A percentile compares a stretch with the other conserved stretches of the same genome.
Conservation (phyloP, 2,113 vertebrate species). For the Parus major region DNA sequence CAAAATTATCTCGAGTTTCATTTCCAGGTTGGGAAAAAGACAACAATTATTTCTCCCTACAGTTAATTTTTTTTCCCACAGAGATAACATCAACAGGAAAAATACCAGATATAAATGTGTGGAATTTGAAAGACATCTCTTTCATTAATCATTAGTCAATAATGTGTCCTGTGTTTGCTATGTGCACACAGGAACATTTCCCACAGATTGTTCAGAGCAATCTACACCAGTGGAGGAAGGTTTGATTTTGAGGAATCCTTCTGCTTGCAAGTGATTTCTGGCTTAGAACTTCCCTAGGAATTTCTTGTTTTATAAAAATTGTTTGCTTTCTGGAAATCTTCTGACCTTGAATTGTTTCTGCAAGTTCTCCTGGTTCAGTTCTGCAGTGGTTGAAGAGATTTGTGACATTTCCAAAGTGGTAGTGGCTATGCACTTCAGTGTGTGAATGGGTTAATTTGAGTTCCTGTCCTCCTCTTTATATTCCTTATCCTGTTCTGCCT, state of each 20-base stretch:
- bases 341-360: not conserved
- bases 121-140: not conserved
- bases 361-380: not conserved
- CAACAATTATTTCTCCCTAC: not conserved
- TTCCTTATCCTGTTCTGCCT: not conserved
- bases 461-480: not conserved
- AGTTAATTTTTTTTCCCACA: not conserved
- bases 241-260: not conserved
- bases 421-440: not conserved
- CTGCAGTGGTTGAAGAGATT: not conserved
- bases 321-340: not conserved
- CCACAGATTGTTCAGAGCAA: not conserved
- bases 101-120: not conserved
- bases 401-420: not conserved
- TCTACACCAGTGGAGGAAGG: not conserved
- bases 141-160: not conserved
- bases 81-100: not conserved
- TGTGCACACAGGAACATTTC: not conserved
- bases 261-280: not conserved
- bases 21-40: not conserved
- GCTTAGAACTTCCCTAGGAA: not conserved
- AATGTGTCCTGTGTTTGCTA: not conserved
- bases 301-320: not conserved
- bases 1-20: not conserved
- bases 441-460: not conserved